These are phyloP conservation scores for Varanus komodoensis DNA, from an alignment of 2,113 vertebrate genomes.

Conservation along the genomic window DNA sequence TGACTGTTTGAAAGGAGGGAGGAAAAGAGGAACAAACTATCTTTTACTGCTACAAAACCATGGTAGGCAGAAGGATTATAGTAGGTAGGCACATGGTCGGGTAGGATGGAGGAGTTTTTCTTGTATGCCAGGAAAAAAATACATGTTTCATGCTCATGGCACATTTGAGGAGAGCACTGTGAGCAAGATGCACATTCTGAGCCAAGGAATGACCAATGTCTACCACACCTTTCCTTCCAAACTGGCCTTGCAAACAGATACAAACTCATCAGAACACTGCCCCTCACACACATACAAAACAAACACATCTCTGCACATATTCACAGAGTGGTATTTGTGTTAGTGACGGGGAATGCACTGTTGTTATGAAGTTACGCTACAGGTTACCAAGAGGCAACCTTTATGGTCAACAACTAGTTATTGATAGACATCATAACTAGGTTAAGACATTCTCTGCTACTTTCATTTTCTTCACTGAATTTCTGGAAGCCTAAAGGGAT, in stretches of 20 bases:
- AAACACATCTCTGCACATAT: too few relatives aligned
- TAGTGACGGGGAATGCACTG: neutral
- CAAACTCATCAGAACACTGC: neutral
- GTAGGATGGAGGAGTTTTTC: too few relatives aligned
- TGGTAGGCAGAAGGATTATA: neutral
- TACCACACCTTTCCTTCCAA: neutral
- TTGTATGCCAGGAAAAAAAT: too few relatives aligned
- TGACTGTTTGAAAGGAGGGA: neutral
- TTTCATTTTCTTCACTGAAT: neutral
- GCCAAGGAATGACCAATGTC: neutral
- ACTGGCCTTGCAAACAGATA: neutral
- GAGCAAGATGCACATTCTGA: neutral
- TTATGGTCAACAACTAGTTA: neutral
- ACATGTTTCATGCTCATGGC: neutral
- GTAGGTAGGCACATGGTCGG: neutral
- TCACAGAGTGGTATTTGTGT: neutral
- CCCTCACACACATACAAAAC: neutral
- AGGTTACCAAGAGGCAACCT: neutral
- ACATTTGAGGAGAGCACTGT: neutral
- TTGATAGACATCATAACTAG: neutral
- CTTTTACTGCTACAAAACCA: neutral
- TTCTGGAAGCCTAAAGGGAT: neutral
- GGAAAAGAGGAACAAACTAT: too few relatives aligned
- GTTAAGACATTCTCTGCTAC: neutral
- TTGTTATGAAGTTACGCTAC: too few relatives aligned